Conservation (phyloP, 2,113 vertebrate genomes). For the Amazona guildingii region DNA sequence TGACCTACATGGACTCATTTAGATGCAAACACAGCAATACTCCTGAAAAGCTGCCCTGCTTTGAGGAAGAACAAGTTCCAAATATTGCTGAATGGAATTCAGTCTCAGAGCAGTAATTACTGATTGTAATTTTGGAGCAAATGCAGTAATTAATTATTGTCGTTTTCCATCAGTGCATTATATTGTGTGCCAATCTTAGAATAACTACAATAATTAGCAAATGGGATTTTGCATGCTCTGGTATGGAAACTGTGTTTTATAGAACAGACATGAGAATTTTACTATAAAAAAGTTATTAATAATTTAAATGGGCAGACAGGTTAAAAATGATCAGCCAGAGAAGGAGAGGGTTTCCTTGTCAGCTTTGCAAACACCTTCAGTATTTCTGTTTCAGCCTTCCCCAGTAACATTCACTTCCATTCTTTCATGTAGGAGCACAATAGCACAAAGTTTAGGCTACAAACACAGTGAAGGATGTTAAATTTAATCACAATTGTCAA, state of each 20-base stretch:
- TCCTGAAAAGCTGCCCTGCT: conserved; percentile 57
- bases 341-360: neutral
- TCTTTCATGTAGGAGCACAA: neutral
- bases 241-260: neutral
- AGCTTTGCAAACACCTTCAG: neutral
- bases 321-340: neutral
- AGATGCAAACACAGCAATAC: conserved; percentile 59
- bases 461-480: neutral
- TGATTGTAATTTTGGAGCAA: conserved; percentile 69
- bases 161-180: conserved; percentile 63
- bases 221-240: conserved; percentile 48
- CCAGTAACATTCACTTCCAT: neutral
- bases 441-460: neutral
- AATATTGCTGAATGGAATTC: conserved; percentile 67
- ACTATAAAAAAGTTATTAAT: conserved; percentile 24
- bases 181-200: conserved; percentile 68
- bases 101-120: conserved; percentile 67
- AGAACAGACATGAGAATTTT: conserved; percentile 23
- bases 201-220: conserved; percentile 66
- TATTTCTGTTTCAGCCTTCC: neutral
- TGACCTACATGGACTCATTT: conserved; percentile 53
- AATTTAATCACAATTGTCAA: conserved; percentile 7
- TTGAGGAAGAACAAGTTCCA: conserved; percentile 47
- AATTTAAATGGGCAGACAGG: conserved; percentile 18
- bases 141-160: conserved; percentile 72